These are phyloP conservation scores for Nomada fucata DNA, from an alignment of 2,888 invertebrate species.

Conservation along the genomic window DNA sequence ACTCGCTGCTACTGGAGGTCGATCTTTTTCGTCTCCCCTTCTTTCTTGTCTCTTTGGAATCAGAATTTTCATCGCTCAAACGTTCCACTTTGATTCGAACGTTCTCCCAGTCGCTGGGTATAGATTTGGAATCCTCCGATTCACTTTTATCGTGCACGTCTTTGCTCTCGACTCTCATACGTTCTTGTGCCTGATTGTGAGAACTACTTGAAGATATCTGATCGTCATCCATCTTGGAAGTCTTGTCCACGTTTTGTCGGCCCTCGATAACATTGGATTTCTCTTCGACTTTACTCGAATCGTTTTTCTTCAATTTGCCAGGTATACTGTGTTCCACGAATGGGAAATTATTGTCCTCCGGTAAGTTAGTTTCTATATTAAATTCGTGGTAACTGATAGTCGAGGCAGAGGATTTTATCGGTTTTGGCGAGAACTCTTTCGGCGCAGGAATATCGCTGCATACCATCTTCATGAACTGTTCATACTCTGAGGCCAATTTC, in stretches of 20 bases:
- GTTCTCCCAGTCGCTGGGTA: conserved; percentile 80
- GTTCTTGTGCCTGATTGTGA: conserved; percentile 24
- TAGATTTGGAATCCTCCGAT: conserved; percentile 71
- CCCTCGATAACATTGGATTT: conserved; percentile 39
- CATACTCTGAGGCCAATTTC: conserved; percentile 85
- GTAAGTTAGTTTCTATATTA: conserved; percentile 67
- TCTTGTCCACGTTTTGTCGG: conserved; percentile 25
- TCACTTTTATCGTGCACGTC: conserved; percentile 54
- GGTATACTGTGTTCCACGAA: conserved; percentile 25
- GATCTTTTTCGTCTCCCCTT: conserved; percentile 65
- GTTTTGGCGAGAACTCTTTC: conserved; percentile 58
- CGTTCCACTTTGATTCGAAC: conserved; percentile 78
- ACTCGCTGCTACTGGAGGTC: conserved; percentile 75
- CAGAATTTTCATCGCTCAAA: conserved; percentile 74
- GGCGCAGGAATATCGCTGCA: conserved; percentile 76
- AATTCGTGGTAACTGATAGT: conserved; percentile 72
- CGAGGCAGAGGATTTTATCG: conserved; percentile 51
- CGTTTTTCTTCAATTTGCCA: conserved; percentile 28
- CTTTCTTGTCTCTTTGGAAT: conserved; percentile 50
- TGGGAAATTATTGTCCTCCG: conserved; percentile 54
- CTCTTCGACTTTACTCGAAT: conserved; percentile 28
- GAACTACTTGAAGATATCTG: conserved; percentile 24
- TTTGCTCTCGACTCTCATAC: conserved; percentile 15
- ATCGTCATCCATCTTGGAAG: conserved; percentile 25
- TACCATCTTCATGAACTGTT: conserved; percentile 87